A percentile compares a stretch with the other conserved stretches of the same genome.
Conservation (phyloP, 2,888 invertebrate genomes). For the Lutraria lutraria region DNA sequence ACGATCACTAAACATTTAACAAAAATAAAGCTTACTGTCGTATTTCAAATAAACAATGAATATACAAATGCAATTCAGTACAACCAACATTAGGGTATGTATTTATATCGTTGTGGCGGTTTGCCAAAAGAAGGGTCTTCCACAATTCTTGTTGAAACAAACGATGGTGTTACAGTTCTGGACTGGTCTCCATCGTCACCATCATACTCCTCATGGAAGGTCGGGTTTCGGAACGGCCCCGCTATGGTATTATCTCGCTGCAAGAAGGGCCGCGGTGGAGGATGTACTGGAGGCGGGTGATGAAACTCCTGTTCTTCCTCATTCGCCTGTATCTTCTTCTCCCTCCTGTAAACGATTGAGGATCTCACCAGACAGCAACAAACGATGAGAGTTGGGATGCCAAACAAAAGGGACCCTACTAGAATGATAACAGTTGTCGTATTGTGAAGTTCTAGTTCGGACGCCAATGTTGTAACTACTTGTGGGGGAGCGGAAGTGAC, state of each 20-base stretch:
- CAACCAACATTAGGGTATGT: constrained; percentile 3
- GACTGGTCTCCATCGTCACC: constrained; percentile 36
- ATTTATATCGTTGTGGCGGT: constrained; percentile 9
- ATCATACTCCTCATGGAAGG: constrained; percentile 26
- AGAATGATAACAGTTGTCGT: background rate
- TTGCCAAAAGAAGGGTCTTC: constrained; percentile 25
- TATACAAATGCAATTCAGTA: no score
- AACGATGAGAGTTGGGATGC: constrained; percentile 6
- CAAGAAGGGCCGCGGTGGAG: constrained; percentile 33
- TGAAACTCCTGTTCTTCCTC: constrained; percentile 11
- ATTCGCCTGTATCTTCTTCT: constrained; percentile 36
- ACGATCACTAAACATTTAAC: no score
- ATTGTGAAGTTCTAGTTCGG: constrained; percentile 10
- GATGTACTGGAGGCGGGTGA: constrained; percentile 42
- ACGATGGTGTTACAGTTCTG: constrained; percentile 46
- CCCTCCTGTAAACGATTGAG: constrained; percentile 24
- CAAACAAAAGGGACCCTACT: constrained; percentile 28
- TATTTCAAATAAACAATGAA: no score
- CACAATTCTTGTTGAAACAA: constrained; percentile 40
- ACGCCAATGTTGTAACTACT: constrained; percentile 22
- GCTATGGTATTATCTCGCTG: constrained; percentile 41
- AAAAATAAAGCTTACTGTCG: no score
- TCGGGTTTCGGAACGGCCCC: constrained; percentile 49
- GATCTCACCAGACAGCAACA: constrained; percentile 11
- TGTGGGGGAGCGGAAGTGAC: background rate